Percentiles rank a stretch among this genome's conserved stretches.
Evolutionary conservation across 1,140 invertebrate genomes (phyloP).

Genomic region (Camponotus vicinus): DNA sequence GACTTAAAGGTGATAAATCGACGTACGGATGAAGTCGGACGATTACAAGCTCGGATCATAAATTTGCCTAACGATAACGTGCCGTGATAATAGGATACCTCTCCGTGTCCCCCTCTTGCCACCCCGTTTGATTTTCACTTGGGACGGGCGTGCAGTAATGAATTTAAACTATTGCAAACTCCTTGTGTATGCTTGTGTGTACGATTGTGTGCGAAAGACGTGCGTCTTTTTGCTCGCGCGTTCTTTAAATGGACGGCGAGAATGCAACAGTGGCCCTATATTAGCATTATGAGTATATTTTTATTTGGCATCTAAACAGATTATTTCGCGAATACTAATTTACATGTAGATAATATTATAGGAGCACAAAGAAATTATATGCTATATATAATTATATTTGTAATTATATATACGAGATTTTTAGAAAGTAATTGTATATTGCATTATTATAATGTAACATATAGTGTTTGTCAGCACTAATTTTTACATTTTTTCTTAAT

Average conservation of each 20-base stretch:
- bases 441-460: background rate
- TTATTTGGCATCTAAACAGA: slow-evolving; percentile 29
- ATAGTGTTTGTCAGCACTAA: background rate
- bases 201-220: background rate
- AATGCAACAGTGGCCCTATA: slow-evolving; percentile 36
- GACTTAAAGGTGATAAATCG: slow-evolving; percentile 76
- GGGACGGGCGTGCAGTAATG: slow-evolving; percentile 30
- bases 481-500: no score
- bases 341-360: slow-evolving; percentile 6
- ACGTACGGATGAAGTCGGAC: slow-evolving; percentile 57
- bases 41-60: slow-evolving; percentile 69
- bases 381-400: background rate
- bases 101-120: slow-evolving; percentile 17
- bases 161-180: slow-evolving; percentile 59
- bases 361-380: background rate
- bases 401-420: background rate
- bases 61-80: slow-evolving; percentile 73
- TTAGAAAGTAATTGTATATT: background rate
- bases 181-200: background rate
- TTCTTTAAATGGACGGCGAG: slow-evolving; percentile 26
- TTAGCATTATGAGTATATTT: slow-evolving; percentile 35
- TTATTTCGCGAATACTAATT: slow-evolving; percentile 21
- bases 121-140: slow-evolving; percentile 22
- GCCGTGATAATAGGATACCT: slow-evolving; percentile 65
- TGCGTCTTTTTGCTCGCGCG: slow-evolving; percentile 32